Conservation (phyloP, 37 sponge, comb jelly and placozoan species). For the Beroe forskalii region DNA sequence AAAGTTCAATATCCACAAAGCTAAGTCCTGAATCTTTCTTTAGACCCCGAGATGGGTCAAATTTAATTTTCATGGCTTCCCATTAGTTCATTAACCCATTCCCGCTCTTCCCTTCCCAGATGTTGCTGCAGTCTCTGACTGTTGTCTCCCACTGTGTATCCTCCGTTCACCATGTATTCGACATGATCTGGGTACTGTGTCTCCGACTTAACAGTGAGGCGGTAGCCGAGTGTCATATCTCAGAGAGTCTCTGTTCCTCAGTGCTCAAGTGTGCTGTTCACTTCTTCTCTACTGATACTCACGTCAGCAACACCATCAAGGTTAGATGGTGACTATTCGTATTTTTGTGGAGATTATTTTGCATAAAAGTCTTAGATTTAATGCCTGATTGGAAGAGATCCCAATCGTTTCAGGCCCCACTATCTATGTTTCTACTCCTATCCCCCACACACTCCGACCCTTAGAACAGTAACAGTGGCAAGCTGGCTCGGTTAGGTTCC, state of each 20-base stretch:
- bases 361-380: too few relatives aligned
- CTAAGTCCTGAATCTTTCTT: too few relatives aligned
- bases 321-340: too few relatives aligned
- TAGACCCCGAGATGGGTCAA: too few relatives aligned
- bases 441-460: not conserved
- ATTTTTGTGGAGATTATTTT: too few relatives aligned
- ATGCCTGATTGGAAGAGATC: too few relatives aligned
- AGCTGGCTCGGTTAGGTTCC: slow-evolving; percentile 35
- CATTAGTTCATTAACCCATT: too few relatives aligned
- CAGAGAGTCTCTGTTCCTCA: not conserved
- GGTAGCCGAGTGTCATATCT: not conserved
- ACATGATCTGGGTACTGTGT: slow-evolving; percentile 23
- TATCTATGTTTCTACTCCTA: too few relatives aligned
- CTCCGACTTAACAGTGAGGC: not conserved
- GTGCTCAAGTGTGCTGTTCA: not conserved
- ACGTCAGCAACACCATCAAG: slow-evolving; percentile 8
- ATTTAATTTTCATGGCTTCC: too few relatives aligned
- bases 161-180: slow-evolving; percentile 29
- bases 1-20: too few relatives aligned
- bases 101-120: too few relatives aligned
- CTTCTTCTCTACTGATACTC: slow-evolving; percentile 7
- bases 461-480: slow-evolving; percentile 48
- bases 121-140: slow-evolving; percentile 31
- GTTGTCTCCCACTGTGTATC: slow-evolving; percentile 33
- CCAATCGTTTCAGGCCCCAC: too few relatives aligned